Percentiles rank a stretch among this genome's conserved stretches.
Evolutionary conservation across 2,113 vertebrate genomes (phyloP).

Genomic region (Tiliqua scincoides): DNA sequence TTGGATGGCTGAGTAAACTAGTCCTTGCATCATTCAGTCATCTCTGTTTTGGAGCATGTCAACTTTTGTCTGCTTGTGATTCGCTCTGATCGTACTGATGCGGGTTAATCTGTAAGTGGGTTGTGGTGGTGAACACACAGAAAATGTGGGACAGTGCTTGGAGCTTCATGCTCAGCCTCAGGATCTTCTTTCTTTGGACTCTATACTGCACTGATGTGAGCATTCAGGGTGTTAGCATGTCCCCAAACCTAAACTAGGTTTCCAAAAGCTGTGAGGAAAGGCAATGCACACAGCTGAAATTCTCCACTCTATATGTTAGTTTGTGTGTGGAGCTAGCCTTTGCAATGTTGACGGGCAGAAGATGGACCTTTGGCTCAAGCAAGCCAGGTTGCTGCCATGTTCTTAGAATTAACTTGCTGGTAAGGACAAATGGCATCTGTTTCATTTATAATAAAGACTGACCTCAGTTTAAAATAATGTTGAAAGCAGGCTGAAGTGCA

Average conservation of each 20-base stretch:
- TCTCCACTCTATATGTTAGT: not conserved
- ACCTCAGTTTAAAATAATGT: not conserved
- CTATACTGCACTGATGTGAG: not conserved
- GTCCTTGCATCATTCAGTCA: not conserved
- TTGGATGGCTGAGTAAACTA: not conserved
- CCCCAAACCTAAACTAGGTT: not conserved
- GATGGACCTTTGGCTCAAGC: not conserved
- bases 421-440: not conserved
- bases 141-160: not conserved
- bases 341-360: no score
- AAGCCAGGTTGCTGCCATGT: not conserved
- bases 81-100: not conserved
- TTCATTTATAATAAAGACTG: not conserved
- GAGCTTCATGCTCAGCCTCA: not conserved
- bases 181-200: not conserved
- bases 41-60: not conserved
- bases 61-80: not conserved
- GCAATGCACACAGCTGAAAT: not conserved
- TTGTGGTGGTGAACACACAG: no score
- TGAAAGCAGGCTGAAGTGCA: not conserved
- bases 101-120: not conserved
- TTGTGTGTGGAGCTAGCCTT: not conserved
- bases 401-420: not conserved
- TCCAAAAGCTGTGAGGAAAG: not conserved
- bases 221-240: not conserved